Evolutionary conservation across 2,113 vertebrate species (phyloP).

Genomic region (Sinosuthora webbiana): DNA sequence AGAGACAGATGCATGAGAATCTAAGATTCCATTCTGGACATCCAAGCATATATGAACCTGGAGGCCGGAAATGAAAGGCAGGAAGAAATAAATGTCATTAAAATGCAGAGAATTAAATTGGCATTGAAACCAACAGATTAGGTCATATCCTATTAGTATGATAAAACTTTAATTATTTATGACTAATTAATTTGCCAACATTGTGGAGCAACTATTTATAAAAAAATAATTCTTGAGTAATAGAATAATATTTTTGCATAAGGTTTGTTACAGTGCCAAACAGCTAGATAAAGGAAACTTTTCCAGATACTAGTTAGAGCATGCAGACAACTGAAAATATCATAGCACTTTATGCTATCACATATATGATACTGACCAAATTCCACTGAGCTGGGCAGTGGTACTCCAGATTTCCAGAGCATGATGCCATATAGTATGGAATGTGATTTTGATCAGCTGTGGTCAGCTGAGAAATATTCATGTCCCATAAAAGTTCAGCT

Average conservation of each 20-base stretch:
- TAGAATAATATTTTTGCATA: background rate
- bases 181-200: background rate
- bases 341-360: background rate
- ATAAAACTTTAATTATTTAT: background rate
- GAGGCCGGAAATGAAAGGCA: rapidly evolving
- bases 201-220: background rate
- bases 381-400: background rate
- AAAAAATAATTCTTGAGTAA: background rate
- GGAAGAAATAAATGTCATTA: background rate
- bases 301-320: background rate
- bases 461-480: background rate
- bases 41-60: background rate
- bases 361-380: background rate
- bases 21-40: background rate
- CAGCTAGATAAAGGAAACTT: background rate
- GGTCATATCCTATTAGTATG: background rate
- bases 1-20: background rate
- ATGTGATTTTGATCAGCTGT: background rate
- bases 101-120: background rate
- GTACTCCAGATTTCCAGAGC: background rate
- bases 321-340: background rate
- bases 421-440: background rate
- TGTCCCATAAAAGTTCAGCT: background rate
- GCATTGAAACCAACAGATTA: background rate
- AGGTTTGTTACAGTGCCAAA: background rate